Percentiles rank a stretch among this genome's conserved stretches.
Conservation (phyloP, 2,113 vertebrate genomes). For the Amphiprion ocellaris region DNA sequence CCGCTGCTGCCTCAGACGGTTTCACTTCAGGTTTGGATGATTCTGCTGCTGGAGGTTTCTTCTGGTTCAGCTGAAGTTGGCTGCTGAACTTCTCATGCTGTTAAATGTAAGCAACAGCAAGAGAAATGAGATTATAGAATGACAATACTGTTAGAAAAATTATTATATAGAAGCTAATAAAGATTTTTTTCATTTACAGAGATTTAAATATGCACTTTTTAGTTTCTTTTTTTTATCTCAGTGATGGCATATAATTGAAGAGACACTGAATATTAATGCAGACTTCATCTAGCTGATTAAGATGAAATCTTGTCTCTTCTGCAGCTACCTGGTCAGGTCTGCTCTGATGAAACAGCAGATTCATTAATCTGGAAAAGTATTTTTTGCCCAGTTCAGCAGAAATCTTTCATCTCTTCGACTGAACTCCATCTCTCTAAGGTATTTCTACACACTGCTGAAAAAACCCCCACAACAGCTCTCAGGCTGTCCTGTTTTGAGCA, state of each 20-base stretch:
- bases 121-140: background rate
- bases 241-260: background rate
- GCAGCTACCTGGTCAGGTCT: constrained; percentile 23
- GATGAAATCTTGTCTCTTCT: background rate
- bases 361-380: constrained; percentile 22
- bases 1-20: constrained; percentile 73
- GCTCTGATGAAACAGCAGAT: constrained; percentile 33
- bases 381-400: constrained; percentile 44
- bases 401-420: constrained; percentile 17
- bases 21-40: constrained; percentile 83
- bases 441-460: constrained; percentile 16
- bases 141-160: background rate
- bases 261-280: constrained; percentile 2
- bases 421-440: background rate
- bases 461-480: background rate
- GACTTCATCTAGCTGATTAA: constrained; percentile 9
- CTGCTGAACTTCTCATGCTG: constrained; percentile 98
- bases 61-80: constrained; percentile 89
- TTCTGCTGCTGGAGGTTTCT: constrained; percentile 75
- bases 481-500: background rate
- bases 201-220: background rate
- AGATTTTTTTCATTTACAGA: background rate
- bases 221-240: background rate
- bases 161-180: rapidly evolving
- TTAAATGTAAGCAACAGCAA: constrained; percentile 15